A percentile compares a stretch with the other conserved stretches of the same genome.
These are phyloP conservation scores for Tamandua tetradactyla DNA, from an alignment of 2,797 vertebrate genomes.

Conservation along the genomic window DNA sequence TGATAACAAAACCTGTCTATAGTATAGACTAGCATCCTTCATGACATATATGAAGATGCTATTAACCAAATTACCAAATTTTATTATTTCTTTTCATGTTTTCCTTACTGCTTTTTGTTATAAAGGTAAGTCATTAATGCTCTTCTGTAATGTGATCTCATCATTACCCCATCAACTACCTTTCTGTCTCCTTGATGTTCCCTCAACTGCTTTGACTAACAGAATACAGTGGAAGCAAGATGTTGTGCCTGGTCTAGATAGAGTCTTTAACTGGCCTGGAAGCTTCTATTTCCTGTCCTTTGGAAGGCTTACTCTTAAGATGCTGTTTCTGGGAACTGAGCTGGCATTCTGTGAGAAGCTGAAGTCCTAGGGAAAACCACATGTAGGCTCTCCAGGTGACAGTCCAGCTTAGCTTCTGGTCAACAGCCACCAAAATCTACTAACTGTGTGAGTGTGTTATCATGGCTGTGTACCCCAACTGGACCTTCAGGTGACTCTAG, in stretches of 20 bases:
- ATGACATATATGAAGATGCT: neutral
- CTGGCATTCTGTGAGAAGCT: neutral
- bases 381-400: neutral
- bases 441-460: neutral
- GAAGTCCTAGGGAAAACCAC: neutral
- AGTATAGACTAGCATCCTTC: neutral
- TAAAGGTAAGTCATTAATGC: no score
- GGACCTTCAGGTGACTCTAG: neutral
- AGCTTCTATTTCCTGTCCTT: neutral
- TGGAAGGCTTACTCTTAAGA: neutral
- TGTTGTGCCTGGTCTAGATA: neutral
- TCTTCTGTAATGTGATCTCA: neutral
- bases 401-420: neutral
- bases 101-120: no score
- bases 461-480: neutral
- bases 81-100: no score
- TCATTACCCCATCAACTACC: neutral
- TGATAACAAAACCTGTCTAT: constrained; percentile 10
- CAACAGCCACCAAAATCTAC: neutral
- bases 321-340: neutral
- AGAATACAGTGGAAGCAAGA: neutral
- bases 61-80: neutral
- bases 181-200: neutral
- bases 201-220: neutral
- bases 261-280: neutral